Conservation (phyloP, 2,113 vertebrate genomes). For the zebrafish (Danio rerio) region GRCz12tu NC_133187.1:35156001-35156500, state of each 20-base stretch:
- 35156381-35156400: constrained; percentile 58
- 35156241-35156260: constrained; percentile 59
- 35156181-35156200: constrained; percentile 57
- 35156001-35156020: constrained; percentile 27
- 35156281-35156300: constrained; percentile 36
- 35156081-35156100: constrained; percentile 58
- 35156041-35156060: constrained; percentile 50
- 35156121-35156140: constrained; percentile 63
- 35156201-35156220: constrained; percentile 60
- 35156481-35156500: constrained; percentile 59
- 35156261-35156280: constrained; percentile 41
- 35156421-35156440: constrained; percentile 57
- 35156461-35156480: constrained; percentile 51
- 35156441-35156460: constrained; percentile 53
- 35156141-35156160: constrained; percentile 55
- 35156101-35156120: constrained; percentile 63
- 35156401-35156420: constrained; percentile 59
- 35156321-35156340: constrained; percentile 44
- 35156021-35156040: constrained; percentile 37
- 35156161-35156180: constrained; percentile 50
- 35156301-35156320: constrained; percentile 57
- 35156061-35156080: constrained; percentile 49
- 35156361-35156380: constrained; percentile 60
- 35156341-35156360: constrained; percentile 62
- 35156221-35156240: constrained; percentile 58